Base-by-base conservation (phyloP, 92 coral and sea anemone genomes). In the Ricordea florida region DNA sequence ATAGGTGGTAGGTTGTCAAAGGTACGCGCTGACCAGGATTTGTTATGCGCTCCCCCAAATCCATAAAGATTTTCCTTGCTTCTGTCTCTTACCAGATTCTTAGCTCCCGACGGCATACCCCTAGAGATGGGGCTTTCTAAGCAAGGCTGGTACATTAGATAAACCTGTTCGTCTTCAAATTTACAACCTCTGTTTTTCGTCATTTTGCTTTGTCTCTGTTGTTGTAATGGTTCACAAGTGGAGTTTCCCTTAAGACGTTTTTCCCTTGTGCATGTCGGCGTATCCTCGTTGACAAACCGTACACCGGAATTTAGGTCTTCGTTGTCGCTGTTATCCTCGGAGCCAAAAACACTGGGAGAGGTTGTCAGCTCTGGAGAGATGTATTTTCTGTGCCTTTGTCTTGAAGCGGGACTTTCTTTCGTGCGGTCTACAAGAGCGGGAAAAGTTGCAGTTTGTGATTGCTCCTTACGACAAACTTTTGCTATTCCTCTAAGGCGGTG, bases 381-480 rank as follows among this genome's bases (percentile, higher is more conserved):
- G 26, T 47, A 44, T 15, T 45, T 74, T 10, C 76, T 73, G 26
- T 61, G 57, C 51, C 86, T 69, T 22, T 78, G 70, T 15, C 72
- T 53, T 27, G 72, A 66, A 10, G 66, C 31, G 5, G 84, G 81
- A 26, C 79, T 78, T 14, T 74, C 44, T 25, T 42, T 36, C 22
- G 45, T 13, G 5, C 62, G 79, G 16, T 85, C 91, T 2, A 80
- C 86, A 13, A 86, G 53, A 5, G 85, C 79, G 5, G 87, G 87
- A 43, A 80, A 86, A 24, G 78, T 75, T 16, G 74, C 83, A 29
- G 2, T 49, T 8, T 63, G 76, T 6, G 55, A 22, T 32, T 66
- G 74, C 35, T 78, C 79, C 24, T 68, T 13, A 64, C 69, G 16
- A 62, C 34, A 16, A 27, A 47, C 33, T 16, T 83, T 79, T 10